Conservation (phyloP, 2,113 vertebrate genomes). For the Nettapus auritus region DNA sequence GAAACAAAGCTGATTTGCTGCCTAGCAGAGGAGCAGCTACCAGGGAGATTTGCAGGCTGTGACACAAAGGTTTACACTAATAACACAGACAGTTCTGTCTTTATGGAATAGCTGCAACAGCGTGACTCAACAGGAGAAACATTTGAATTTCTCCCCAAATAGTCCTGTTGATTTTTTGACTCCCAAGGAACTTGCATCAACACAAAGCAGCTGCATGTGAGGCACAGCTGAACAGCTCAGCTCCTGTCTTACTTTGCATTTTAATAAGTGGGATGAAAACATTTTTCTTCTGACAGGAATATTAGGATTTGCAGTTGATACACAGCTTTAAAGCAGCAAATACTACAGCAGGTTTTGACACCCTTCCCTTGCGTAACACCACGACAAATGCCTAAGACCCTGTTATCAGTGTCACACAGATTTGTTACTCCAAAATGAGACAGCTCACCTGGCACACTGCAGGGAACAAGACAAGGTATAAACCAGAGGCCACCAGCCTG, state of each 20-base stretch:
- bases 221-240: neutral
- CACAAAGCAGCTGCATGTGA: neutral
- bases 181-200: neutral
- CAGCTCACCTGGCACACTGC: neutral
- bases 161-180: neutral
- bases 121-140: neutral
- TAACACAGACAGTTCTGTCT: neutral
- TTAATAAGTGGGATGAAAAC: neutral
- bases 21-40: neutral
- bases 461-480: neutral
- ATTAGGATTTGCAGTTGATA: neutral
- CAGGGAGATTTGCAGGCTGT: accelerated
- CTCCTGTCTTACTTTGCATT: neutral
- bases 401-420: accelerated
- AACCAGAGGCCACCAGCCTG: neutral
- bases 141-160: neutral
- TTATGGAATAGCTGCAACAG: neutral
- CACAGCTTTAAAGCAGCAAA: neutral
- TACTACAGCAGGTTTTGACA: neutral
- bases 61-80: neutral
- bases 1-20: neutral
- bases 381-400: neutral
- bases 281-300: neutral
- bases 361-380: neutral
- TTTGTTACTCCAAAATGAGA: neutral